phyloP scores from a whole-genome alignment of 1,140 invertebrate species.

The Drosophila sechellia region DNA sequence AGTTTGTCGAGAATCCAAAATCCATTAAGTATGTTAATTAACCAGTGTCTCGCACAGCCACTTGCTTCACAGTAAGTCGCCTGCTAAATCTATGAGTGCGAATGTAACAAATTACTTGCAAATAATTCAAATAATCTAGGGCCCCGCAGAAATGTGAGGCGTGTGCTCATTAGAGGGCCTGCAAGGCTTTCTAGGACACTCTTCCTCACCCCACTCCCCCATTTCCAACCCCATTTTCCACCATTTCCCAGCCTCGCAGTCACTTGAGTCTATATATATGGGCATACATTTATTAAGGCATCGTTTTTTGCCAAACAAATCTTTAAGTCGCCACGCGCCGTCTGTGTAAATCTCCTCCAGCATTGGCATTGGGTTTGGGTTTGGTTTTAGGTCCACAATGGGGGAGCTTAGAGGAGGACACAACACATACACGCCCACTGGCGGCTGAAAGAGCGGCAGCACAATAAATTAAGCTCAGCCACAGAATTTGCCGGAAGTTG shows the following conservation, averaged over 20 bases:
- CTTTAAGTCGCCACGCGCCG: slow-evolving; percentile 75
- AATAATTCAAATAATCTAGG: slow-evolving; percentile 80
- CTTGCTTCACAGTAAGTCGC: slow-evolving; percentile 24
- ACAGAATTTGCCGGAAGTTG: slow-evolving; percentile 68
- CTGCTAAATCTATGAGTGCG: slow-evolving; percentile 47
- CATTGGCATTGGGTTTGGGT: neutral
- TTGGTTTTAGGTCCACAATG: slow-evolving; percentile 17
- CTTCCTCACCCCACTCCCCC: neutral
- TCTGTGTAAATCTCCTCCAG: slow-evolving; percentile 66
- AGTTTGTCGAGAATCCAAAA: slow-evolving; percentile 61
- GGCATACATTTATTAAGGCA: slow-evolving; percentile 65
- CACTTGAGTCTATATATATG: slow-evolving; percentile 58
- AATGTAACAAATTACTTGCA: slow-evolving; percentile 81
- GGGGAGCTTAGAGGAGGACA: slow-evolving; percentile 42
- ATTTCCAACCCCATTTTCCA: neutral
- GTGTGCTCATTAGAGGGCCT: slow-evolving; percentile 64
- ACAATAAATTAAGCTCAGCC: slow-evolving; percentile 80
- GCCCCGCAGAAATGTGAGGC: slow-evolving; percentile 60
- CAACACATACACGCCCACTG: slow-evolving; percentile 7
- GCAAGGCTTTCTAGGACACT: slow-evolving; percentile 34
- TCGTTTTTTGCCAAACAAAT: slow-evolving; percentile 72
- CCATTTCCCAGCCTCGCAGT: slow-evolving; percentile 10
- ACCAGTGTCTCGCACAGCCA: slow-evolving; percentile 28
- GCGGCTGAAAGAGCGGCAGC: neutral
- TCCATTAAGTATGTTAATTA: slow-evolving; percentile 80